Base-by-base conservation (phyloP, 2,888 invertebrate species). In the Conchocele bisecta region DNA sequence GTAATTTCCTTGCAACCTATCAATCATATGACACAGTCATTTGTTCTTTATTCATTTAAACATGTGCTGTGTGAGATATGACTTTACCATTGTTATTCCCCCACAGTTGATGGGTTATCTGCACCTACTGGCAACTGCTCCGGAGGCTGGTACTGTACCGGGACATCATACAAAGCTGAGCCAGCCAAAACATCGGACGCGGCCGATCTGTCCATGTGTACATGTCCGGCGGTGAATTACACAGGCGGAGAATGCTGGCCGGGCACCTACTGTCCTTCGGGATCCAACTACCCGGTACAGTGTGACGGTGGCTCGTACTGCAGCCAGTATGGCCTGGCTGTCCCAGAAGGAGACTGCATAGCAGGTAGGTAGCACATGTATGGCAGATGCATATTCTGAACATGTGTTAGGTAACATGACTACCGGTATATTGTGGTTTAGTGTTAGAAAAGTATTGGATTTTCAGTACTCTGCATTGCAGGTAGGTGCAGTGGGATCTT, bases 211-310 rank as follows among this genome's bases (percentile, higher is more conserved):
- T 71, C 85, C 2, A 80, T 79, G 48, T 89, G 89, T 58, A 84
- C 83, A 22, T 90, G 89, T 66, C 89, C 89, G 3, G 71, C 82
- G 7, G 75, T 79, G 41, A 88, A 88, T 77, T 86, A 87, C 73
- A 89, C 88, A 5, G 89, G 90, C 7, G 89, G 89, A 7, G 72
- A 84, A 51, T 89, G 89, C 75, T 87, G 88, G 88, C 87, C 89
- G 7, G 89, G 89, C 2, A 85, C 88, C 5, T 89, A 85, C 79
- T 89, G 89, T 67, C 88, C 88, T 2, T 56, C 59, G 26, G 89
- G 89, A 0, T 46, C 84, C n/a, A 59, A 65, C 50, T 88, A 88
- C 61, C 90, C 89, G 0, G 65, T 86, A 20, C 48, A 69, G 24
- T 90, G 90, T 79, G 81, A 81, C n/a, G 82, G 78, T 11, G 90